These are phyloP conservation scores for Tubulanus polymorphus DNA, from an alignment of 2,888 invertebrate genomes.

Conservation along the genomic window DNA sequence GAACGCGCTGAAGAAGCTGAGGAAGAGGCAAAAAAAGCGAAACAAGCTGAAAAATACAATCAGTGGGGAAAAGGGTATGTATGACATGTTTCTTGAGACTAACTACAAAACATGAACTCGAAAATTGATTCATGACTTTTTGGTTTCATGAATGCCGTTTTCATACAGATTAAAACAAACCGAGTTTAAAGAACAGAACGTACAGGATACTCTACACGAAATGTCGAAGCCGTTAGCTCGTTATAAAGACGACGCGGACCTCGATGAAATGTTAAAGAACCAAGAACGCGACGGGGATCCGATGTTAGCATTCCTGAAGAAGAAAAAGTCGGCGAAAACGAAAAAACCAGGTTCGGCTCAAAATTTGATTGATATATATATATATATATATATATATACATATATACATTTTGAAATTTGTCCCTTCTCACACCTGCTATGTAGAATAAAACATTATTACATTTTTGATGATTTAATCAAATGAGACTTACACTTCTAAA, in stretches of 20 bases:
- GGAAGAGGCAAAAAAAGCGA: constrained; percentile 61
- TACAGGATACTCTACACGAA: constrained; percentile 76
- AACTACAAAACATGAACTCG: background rate
- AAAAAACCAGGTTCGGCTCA: constrained; percentile 1
- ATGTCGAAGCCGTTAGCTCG: constrained; percentile 87
- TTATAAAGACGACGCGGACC: constrained; percentile 80
- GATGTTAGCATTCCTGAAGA: constrained; percentile 81
- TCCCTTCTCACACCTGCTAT: no score
- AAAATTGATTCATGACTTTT: background rate
- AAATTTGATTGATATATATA: no score
- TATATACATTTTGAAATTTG: no score
- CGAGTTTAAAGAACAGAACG: constrained; percentile 66
- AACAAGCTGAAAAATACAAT: constrained; percentile 37
- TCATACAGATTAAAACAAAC: constrained; percentile 60
- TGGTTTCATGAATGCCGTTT: no score
- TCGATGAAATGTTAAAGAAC: constrained; percentile 71
- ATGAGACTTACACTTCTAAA: no score
- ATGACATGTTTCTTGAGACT: background rate
- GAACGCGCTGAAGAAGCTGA: constrained; percentile 66
- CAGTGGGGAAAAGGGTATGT: constrained; percentile 49
- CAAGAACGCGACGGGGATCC: constrained; percentile 80
- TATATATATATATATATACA: no score
- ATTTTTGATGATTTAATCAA: no score
- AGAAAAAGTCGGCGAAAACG: constrained; percentile 55
- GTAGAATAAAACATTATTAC: no score